Base-by-base conservation (phyloP, 2,113 vertebrate genomes). In the Helogale parvula region DNA sequence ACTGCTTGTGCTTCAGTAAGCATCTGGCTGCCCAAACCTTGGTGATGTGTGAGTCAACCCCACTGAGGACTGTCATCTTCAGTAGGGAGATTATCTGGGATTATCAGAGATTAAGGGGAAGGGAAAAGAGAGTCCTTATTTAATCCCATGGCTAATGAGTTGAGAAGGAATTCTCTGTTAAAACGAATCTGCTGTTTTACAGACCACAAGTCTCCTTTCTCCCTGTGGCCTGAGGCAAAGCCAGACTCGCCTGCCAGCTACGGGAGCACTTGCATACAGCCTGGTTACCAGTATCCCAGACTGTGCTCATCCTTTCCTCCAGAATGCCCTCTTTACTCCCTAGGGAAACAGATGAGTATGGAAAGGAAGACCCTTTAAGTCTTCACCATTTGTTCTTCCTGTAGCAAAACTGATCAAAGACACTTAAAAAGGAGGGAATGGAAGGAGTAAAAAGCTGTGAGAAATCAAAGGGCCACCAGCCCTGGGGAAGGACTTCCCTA, bases 81-180 rank as follows among this genome's bases (percentile, higher is more conserved):
- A 96, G 69, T 41, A 15, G 31, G 29, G 65, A 93, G 94, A 97
- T 98, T 95, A 97, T 96, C 81, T 54, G 69, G 92, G 84, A 93
- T 97, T 92, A 89, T 54, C 33, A 45, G 84, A 88, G 97, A 95
- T 95, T 90, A 96, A 85, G 72, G 87, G 47, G 68, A 96, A 94
- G 66, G 52, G 50, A 60, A 79, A 86, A 94, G n/a, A 52, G 65
- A 71, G 41, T 71, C 68, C 71, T 84, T 97, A 38, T 90, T 90
- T 96, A 94, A 96, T 95, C 65, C 63, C 21, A 9, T 27, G 68
- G 81, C 84, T 96, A 94, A 94, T 79, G 50, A 93, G 27, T 76
- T 92, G 45, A 97, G 52, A 92, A 76, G 38, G 74, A 90, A 95
- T 93, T 94, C 77, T 52, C 33, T 57, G 8, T 90, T 87, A 66